Conservation (phyloP, 2,797 vertebrate genomes). For the Sardinella longiceps region DNA sequence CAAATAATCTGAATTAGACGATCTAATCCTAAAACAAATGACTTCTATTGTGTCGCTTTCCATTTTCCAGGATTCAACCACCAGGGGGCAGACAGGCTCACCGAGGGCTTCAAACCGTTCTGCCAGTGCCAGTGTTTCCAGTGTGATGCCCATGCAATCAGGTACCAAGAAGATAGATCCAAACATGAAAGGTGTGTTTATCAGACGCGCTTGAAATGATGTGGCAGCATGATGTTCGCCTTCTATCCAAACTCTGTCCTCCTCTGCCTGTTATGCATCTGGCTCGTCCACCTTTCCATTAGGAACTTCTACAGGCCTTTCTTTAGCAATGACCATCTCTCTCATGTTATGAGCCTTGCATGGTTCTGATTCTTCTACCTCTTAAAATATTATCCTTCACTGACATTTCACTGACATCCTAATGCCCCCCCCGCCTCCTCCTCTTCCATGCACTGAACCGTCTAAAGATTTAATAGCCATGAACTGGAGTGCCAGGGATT, state of each 20-base stretch:
- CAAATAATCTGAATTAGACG: too few species aligned
- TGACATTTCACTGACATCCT: too few species aligned
- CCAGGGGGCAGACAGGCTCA: slow-evolving; percentile 92
- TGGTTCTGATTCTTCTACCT: not conserved
- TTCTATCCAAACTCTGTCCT: not conserved
- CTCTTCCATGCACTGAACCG: too few species aligned
- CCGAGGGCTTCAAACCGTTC: slow-evolving; percentile 96
- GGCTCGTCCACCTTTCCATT: not conserved
- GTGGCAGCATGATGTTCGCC: slow-evolving; percentile 37
- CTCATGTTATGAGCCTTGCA: not conserved
- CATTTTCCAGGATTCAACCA: slow-evolving; percentile 88
- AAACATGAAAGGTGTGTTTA: slow-evolving; percentile 83
- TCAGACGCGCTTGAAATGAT: not conserved
- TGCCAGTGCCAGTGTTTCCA: slow-evolving; percentile 91
- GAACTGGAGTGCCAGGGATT: too few species aligned
- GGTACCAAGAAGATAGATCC: slow-evolving; percentile 90
- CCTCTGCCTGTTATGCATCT: not conserved
- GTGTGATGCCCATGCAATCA: slow-evolving; percentile 92
- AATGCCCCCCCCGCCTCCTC: too few species aligned
- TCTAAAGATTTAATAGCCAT: too few species aligned
- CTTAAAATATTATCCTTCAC: too few species aligned
- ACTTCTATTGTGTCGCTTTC: slow-evolving; percentile 3
- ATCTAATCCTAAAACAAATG: too few species aligned
- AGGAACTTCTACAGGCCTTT: not conserved
- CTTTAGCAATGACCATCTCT: not conserved